Evolutionary conservation across 2,113 vertebrate genomes (phyloP).

Genomic region (Anguilla rostrata): DNA sequence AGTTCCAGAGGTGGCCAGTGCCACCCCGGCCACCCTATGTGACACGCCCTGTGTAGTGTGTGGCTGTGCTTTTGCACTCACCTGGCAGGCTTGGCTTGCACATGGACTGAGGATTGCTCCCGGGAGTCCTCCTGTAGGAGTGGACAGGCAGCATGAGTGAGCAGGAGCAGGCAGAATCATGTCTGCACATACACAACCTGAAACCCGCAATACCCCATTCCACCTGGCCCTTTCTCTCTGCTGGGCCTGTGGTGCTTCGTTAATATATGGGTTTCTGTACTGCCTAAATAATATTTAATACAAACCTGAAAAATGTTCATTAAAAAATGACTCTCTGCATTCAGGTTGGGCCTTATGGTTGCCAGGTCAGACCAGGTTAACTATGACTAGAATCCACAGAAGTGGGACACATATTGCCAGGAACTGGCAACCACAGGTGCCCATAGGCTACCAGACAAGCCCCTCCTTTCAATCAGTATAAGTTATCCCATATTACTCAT

Average conservation of each 20-base stretch:
- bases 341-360: too few species aligned
- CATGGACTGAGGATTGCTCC: slow-evolving; percentile 68
- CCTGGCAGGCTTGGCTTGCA: slow-evolving; percentile 76
- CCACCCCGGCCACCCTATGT: too few species aligned
- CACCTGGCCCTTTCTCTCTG: neutral
- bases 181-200: neutral
- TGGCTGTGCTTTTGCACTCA: slow-evolving; percentile 54
- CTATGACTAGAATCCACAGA: too few species aligned
- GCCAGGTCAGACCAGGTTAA: too few species aligned
- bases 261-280: neutral
- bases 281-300: neutral
- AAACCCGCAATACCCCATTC: neutral
- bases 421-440: neutral
- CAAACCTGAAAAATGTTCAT: neutral
- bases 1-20: too few species aligned
- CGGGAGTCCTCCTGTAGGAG: slow-evolving; percentile 65
- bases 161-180: neutral
- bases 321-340: too few species aligned
- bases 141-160: neutral
- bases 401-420: too few species aligned
- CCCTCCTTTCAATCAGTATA: too few species aligned
- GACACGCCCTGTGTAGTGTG: too few species aligned
- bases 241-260: neutral
- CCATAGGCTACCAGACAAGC: neutral
- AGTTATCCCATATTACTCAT: too few species aligned